These are phyloP conservation scores for Ctenosaura bakeri DNA, from an alignment of 2,797 vertebrate genomes.

Conservation along the genomic window DNA sequence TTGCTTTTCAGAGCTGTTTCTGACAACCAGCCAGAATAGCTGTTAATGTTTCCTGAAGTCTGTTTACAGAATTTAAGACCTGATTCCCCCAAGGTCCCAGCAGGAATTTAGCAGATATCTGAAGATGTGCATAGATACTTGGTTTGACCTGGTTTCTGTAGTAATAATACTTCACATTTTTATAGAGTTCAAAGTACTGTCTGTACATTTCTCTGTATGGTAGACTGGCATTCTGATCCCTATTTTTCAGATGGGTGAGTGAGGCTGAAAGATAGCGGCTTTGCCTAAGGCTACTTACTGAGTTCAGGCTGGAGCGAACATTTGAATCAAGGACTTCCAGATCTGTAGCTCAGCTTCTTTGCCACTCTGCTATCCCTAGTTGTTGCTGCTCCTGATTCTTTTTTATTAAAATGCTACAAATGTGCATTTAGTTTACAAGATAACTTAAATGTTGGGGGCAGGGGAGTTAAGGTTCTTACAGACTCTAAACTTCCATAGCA, in stretches of 20 bases:
- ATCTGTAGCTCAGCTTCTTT: background rate
- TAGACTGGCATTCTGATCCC: background rate
- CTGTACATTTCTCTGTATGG: background rate
- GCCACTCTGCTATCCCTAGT: background rate
- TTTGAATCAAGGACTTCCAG: background rate
- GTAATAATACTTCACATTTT: background rate
- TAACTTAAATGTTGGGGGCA: background rate
- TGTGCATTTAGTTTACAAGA: background rate
- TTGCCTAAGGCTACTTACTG: background rate
- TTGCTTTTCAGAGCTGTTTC: conserved; percentile 40
- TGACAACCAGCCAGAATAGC: conserved; percentile 37
- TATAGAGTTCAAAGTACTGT: background rate
- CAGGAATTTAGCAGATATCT: background rate
- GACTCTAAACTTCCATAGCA: background rate
- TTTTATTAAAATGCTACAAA: background rate
- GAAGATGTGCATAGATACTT: background rate
- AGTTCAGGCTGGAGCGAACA: background rate
- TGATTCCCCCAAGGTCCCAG: background rate
- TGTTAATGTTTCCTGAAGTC: conserved; percentile 50
- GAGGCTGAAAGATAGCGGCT: background rate
- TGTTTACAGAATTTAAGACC: conserved; percentile 1
- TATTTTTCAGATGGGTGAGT: background rate
- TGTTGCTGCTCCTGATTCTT: background rate
- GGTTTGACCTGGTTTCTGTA: background rate
- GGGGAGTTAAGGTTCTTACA: background rate